Evolutionary conservation across 2,113 vertebrate genomes (phyloP), one percentile per base, ranked within the genome.

Genomic region (Hippoglossus stenolepis): DNA sequence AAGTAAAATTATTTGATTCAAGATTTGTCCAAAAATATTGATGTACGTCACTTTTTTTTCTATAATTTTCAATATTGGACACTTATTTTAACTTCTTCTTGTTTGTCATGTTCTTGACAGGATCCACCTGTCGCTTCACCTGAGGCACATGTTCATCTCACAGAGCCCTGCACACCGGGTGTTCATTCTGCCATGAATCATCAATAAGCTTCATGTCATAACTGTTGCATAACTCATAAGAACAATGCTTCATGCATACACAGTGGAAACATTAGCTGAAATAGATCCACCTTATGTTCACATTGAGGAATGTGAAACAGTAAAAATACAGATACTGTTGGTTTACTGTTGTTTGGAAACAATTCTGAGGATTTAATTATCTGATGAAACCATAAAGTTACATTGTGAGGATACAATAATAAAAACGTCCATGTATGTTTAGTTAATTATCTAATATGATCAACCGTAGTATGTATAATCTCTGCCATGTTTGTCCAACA

Each of bases 181-280:
- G 70, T 66, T 72, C 5, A 86, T 65, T 21, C 45, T 43, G 7
- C 14, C 0, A 66, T 45, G 70, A 85, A 70, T 82, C 82, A 86
- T 63, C 64, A 62, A 54, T 65, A 31, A 38, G 65, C 57, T 77
- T 68, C 17, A 47, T 70, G 75, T 75, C 45, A 72, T 7, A 66
- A 56, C 53, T 57, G 59, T 74, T 69, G 38, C 40, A 59, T 83
- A 81, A 85, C 53, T 61, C n/a, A 38, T 18, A 58, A 54, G 23
- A 60, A 56, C 9, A 62, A 61, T 17, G n/a, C 15, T 43, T 67
- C n/a, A 65, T 45, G 69, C 63, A 49, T 15, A 65, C 35, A 60
- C 18, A 51, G 59, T 49, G 63, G 20, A 56, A 26, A 69, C 21
- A 2, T 53, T 0, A n/a, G 0, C 21, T 56, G 21, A 54, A 28